Evolutionary conservation across 2,888 invertebrate genomes (phyloP), one percentile per base, ranked within the genome.

Genomic region (Dryadula phaetusa): DNA sequence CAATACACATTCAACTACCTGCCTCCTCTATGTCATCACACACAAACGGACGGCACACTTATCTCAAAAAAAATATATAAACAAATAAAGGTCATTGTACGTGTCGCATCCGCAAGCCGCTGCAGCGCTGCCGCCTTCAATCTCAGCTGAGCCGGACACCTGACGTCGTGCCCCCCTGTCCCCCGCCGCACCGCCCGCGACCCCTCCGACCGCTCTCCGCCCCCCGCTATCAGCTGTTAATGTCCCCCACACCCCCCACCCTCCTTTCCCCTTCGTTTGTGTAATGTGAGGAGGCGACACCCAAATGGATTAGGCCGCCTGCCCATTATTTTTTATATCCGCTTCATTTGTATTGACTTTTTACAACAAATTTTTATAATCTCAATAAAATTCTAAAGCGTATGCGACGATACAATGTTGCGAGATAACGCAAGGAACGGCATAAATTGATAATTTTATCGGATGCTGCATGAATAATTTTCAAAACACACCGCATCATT

Each of bases 241-340:
- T 90, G 87, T 86, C 49, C 16, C 49, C 49, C 49, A 2, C 49
- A 77, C 74, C 82, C 77, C 83, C 85, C 83, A 81, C 80, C 81
- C 83, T 76, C 89, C 92, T 92, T 93, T 92, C 92, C 92, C 92
- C 93, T 93, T 92, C 93, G 92, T 92, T 92, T 89, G 92, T 88
- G 90, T 91, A 91, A 92, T 90, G 86, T 76, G 89, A 82, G 92
- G 90, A 90, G 86, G 82, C 80, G 76, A 80, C 90, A 86, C 83
- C 75, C 73, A 76, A 82, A 77, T 79, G 84, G 82, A 80, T 80
- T 78, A 79, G 74, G 75, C 64, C 61, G 62, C 70, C 70, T 72
- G 65, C 63, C 66, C 68, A 72, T 72, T 70, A 73, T 67, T 72
- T 73, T 72, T 73, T 69, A 73, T 70, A 63, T 52, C 62, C 8